Base-by-base conservation (phyloP, 2,113 vertebrate species). In the Xenopus borealis region DNA sequence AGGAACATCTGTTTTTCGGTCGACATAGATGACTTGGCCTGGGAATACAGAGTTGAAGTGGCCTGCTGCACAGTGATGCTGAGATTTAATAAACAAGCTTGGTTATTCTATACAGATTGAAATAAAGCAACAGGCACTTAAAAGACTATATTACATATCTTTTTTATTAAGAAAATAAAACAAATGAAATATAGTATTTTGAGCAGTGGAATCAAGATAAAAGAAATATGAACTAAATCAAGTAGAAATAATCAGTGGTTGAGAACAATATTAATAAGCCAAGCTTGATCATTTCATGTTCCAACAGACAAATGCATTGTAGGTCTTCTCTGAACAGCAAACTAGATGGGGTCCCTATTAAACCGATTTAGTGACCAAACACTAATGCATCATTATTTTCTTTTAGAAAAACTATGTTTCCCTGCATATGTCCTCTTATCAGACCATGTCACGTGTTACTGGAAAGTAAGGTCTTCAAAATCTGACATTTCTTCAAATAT, bases 1-100 rank as follows among this genome's bases (percentile, higher is more conserved):
- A 79, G 81, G 78, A 81, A 83, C 88, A 86, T 88, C 82, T 89
- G 89, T 81, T 81, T 84, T 80, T 78, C 85, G 47, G 82, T 82
- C 83, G 82, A 71, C 79, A 75, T 80, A 64, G 81, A 80, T 23
- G 0, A 79, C 81, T 84, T 85, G 83, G 86, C 84, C 81, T 58
- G 72, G 87, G 82, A 85, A 85, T 86, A 83, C 46, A 88, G 83
- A 82, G 82, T 55, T 50, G 81, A 68, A 82, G 80, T 74, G 77
- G 80, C 79, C 12, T 46, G 80, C 82, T 75, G 75, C 74, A 79
- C 79, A 81, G 84, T 79, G 82, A 85, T 74, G 79, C 80, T 88
- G 84, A 73, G 80, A 85, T 82, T 82, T 79, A 83, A 88, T 82
- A 84, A 84, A 83, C 81, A 78, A 27, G 23, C 71, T 82, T 46